Evolutionary conservation across 2,888 invertebrate genomes (phyloP), one percentile per base, ranked within the genome.

Genomic region (Alitta virens): DNA sequence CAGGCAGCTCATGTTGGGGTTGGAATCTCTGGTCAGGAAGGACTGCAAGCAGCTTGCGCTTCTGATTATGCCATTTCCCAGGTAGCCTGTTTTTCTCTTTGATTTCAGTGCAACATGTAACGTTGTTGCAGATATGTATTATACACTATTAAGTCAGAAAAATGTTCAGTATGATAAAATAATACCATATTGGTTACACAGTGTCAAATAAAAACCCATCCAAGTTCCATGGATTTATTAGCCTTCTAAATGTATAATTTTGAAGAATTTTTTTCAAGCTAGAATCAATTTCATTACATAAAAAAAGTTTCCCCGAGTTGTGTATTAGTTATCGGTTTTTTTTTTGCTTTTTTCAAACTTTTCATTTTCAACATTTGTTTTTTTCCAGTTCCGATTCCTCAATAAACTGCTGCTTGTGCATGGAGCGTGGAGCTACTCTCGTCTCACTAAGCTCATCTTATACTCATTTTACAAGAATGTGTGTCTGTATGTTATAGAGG

Each of bases 391-490:
- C 86, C 90, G 94, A 33, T 99, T 90, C 84, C 86, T 99, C 60
- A 86, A 91, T 73, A 89, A 95, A 60, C 85, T 99, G 63, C 85
- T 99, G 64, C 86, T 99, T 75, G 98, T 99, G 54, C 99, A 99
- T 83, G 99, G 99, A 60, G 92, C 98, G 18, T 99, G 98, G 98
- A 98, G 96, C 85, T 97, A 98, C 85, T 91, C 91, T 64, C 88
- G 99, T 74, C 92, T 98, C 86, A 95, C 94, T 85, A 98, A 97
- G 85, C 87, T 99, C 61, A 97, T 99, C 78, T 87, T 99, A 65
- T 99, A 98, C 85, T 97, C 95, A 76, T 99, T 99, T 86, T 98
- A 99, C 86, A 99, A 99, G 85, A 99, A 99, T 85, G 97, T 99
- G 78, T 98, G 98, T 82, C 87, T 99, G 24, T 99, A 99, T 84